phyloP scores from a whole-genome alignment of 2,888 invertebrate species.

The Brenthis daphne region DNA sequence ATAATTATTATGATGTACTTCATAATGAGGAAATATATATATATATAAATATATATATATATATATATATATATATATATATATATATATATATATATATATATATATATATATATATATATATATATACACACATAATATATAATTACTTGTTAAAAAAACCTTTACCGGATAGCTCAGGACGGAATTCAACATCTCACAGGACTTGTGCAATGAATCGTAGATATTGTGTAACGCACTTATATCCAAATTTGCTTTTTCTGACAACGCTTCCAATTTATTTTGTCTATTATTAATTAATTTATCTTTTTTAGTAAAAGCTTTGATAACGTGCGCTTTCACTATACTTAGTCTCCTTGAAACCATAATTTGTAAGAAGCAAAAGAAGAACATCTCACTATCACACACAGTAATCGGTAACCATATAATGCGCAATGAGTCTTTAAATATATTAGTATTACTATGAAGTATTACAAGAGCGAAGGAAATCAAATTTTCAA shows the following conservation, averaged over 20 bases:
- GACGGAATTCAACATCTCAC: slow-evolving; percentile 56
- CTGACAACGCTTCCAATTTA: slow-evolving; percentile 52
- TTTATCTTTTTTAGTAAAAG: slow-evolving; percentile 42
- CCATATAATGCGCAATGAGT: slow-evolving; percentile 35
- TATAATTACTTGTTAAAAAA: no score
- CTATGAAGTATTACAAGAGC: background rate
- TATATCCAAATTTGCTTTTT: slow-evolving; percentile 53
- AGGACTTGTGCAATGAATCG: slow-evolving; percentile 59
- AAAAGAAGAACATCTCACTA: slow-evolving; percentile 56
- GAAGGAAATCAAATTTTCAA: slow-evolving; percentile 45
- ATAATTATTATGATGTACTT: no score
- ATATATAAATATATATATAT: no score
- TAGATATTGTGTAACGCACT: slow-evolving; percentile 58
- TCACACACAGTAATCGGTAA: slow-evolving; percentile 54
- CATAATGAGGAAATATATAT: no score
- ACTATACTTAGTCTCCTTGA: slow-evolving; percentile 54
- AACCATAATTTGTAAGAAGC: slow-evolving; percentile 51
- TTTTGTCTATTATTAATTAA: slow-evolving; percentile 16
- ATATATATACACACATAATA: no score
- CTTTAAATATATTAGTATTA: background rate
- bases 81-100: no score
- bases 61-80: no score
- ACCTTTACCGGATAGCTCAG: slow-evolving; percentile 60
- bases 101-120: no score
- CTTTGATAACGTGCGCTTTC: slow-evolving; percentile 56